phyloP scores from a whole-genome alignment of 2,113 vertebrate genomes.

The Puffinus mauretanicus region DNA sequence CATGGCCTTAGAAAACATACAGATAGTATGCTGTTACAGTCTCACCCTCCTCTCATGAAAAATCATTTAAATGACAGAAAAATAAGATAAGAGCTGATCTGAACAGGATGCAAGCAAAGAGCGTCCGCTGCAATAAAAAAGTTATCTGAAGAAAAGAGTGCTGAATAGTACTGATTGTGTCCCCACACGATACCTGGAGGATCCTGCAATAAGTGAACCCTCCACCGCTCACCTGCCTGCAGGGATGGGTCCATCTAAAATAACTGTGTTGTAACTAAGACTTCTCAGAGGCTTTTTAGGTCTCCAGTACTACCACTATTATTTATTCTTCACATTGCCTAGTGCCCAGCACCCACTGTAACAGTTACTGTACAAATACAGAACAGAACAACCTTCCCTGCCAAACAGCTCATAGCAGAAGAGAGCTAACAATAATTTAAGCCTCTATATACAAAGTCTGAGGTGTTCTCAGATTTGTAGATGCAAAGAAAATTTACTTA shows the following conservation, averaged over 20 bases:
- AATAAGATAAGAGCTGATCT: background rate
- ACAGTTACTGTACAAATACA: background rate
- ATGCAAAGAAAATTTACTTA: background rate
- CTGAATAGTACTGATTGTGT: background rate
- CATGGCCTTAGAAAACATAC: background rate
- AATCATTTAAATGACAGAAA: background rate
- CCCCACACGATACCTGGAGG: background rate
- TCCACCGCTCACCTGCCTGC: background rate
- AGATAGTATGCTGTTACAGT: background rate
- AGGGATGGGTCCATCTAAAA: background rate
- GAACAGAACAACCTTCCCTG: background rate
- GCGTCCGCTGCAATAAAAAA: background rate
- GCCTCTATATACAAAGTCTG: background rate
- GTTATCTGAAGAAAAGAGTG: background rate
- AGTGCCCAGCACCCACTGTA: background rate
- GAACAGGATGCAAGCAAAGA: background rate
- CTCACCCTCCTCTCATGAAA: background rate
- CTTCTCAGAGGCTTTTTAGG: background rate
- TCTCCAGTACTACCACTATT: background rate
- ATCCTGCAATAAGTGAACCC: background rate
- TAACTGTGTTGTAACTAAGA: background rate
- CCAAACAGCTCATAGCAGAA: background rate
- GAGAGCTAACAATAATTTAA: background rate
- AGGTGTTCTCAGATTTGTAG: background rate
- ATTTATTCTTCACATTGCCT: background rate